phyloP scores from a whole-genome alignment of 2,888 invertebrate species.

The Linnaemya tessellans region DNA sequence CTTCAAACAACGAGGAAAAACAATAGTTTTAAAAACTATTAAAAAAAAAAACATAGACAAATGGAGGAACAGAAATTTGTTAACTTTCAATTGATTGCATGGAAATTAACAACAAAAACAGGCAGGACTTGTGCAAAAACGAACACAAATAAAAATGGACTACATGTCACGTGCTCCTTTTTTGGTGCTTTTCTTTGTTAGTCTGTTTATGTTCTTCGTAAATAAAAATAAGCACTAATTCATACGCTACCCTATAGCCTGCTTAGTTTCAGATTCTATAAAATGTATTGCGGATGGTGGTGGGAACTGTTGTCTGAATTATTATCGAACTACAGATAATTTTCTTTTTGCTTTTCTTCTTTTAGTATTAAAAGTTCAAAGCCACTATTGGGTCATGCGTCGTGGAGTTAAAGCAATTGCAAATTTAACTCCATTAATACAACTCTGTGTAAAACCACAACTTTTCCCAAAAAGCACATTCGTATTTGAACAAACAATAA shows the following conservation, averaged over 20 bases:
- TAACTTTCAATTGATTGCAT: slow-evolving; percentile 63
- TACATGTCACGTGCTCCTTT: slow-evolving; percentile 70
- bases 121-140: slow-evolving; percentile 1
- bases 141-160: slow-evolving; percentile 56
- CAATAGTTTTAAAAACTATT: background rate
- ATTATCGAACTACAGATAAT: no score
- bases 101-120: slow-evolving; percentile 36
- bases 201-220: background rate
- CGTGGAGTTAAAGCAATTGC: no score
- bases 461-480: no score
- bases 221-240: background rate
- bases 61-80: slow-evolving; percentile 48
- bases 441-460: no score
- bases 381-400: no score
- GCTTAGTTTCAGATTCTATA: no score
- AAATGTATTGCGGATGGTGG: no score
- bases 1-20: slow-evolving; percentile 34
- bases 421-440: no score
- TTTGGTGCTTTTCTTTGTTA: slow-evolving; percentile 19
- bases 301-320: no score
- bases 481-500: no score
- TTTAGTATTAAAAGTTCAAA: no score
- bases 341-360: no score
- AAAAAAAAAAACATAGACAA: slow-evolving; percentile 40
- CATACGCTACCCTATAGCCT: background rate